Percentiles rank a stretch among this genome's conserved stretches.
Conservation (phyloP, 92 coral and sea anemone species). For the Blastomussa wellsi region DNA sequence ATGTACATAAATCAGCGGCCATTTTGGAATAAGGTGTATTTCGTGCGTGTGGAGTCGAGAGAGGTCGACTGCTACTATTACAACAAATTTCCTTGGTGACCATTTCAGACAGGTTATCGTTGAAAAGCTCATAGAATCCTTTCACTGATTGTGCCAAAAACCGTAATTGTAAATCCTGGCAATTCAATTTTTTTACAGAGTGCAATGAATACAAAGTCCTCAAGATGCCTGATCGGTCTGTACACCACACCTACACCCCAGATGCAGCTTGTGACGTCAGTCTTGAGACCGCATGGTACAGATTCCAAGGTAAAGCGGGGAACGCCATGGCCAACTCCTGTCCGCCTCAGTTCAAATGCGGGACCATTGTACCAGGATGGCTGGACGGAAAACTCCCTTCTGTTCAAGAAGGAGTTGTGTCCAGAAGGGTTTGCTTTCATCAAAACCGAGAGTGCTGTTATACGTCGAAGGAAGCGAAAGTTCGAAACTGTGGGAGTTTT, state of each 20-base stretch:
- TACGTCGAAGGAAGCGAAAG: background rate
- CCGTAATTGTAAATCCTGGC: background rate
- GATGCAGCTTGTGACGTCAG: conserved; percentile 2
- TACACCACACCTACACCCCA: background rate
- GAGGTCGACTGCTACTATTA: background rate
- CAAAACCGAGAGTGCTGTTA: conserved; percentile 18
- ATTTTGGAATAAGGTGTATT: too few relatives aligned
- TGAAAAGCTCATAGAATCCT: background rate
- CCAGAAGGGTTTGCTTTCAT: conserved; percentile 31
- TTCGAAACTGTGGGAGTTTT: conserved; percentile 42
- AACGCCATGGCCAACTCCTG: conserved; percentile 36
- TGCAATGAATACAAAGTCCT: conserved; percentile 23
- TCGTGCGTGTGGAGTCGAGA: too few relatives aligned
- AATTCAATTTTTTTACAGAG: background rate
- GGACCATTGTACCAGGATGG: conserved; percentile 45
- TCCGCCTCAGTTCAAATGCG: conserved; percentile 11
- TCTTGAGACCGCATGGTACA: conserved; percentile 26
- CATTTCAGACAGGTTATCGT: background rate
- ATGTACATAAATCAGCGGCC: too few relatives aligned
- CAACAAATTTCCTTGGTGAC: background rate
- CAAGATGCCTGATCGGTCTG: conserved; percentile 25
- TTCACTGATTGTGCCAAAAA: background rate
- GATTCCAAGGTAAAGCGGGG: conserved; percentile 40
- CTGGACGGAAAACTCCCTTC: conserved; percentile 30
- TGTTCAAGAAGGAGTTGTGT: conserved; percentile 31